Conservation (phyloP, 1,140 invertebrate species). For the Uloborus diversus region DNA sequence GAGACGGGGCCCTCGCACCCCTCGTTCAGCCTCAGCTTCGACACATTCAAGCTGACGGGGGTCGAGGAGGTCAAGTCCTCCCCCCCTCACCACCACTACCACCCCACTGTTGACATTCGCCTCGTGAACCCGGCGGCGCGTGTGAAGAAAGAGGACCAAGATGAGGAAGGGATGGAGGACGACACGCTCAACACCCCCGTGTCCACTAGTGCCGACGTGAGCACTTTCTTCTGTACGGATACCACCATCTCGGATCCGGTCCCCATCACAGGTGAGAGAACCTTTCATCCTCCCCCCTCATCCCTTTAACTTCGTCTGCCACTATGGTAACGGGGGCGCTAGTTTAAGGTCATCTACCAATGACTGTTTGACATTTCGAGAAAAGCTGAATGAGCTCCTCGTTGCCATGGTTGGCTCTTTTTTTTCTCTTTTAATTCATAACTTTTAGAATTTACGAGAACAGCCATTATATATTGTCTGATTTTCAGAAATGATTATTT, state of each 20-base stretch:
- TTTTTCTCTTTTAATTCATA: not conserved
- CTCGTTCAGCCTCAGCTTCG: constrained; percentile 49
- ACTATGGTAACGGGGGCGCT: no score
- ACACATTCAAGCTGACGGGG: constrained; percentile 38
- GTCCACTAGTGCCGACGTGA: constrained; percentile 52
- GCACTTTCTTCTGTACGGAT: constrained; percentile 56
- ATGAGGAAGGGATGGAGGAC: constrained; percentile 14
- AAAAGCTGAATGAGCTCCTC: constrained; percentile 26
- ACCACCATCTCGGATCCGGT: constrained; percentile 57
- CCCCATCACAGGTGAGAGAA: constrained; percentile 57
- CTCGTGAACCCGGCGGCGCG: constrained; percentile 24
- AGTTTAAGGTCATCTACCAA: constrained; percentile 34
- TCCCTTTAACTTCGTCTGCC: no score
- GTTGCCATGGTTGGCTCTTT: not conserved
- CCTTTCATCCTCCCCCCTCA: not conserved
- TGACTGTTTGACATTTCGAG: constrained; percentile 53
- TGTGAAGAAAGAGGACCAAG: constrained; percentile 28
- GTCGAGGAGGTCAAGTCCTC: not conserved
- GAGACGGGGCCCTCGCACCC: constrained; percentile 16
- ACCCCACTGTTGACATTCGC: constrained; percentile 49
- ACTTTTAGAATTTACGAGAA: no score
- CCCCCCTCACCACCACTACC: not conserved
- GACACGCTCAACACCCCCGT: constrained; percentile 58
- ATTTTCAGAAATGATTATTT: no score
- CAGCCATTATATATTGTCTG: no score